Conservation (phyloP, 1,140 invertebrate genomes). For the Anadara kagoshimensis region DNA sequence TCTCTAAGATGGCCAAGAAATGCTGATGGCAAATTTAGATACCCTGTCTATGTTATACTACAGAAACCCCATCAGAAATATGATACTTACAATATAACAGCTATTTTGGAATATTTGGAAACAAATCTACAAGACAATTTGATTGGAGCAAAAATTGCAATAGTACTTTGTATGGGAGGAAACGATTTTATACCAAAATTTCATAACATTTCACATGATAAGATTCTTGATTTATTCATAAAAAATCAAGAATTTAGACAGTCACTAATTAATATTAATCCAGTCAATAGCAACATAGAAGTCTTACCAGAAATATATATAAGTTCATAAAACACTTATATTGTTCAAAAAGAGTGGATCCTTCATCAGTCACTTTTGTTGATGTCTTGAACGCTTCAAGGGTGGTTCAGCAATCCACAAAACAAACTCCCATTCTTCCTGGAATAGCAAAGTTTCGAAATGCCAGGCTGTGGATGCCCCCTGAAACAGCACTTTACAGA, state of each 20-base stretch:
- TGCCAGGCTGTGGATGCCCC: conserved; percentile 1
- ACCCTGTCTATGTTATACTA: not conserved
- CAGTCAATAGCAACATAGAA: not conserved
- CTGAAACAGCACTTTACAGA: not conserved
- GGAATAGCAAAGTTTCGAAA: not conserved
- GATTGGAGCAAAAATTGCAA: not conserved
- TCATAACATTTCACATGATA: conserved; percentile 3
- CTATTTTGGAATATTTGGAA: not conserved
- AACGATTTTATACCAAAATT: conserved; percentile 10
- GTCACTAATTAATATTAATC: not conserved
- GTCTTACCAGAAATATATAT: not conserved
- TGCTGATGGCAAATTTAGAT: not conserved
- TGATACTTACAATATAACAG: conserved; percentile 6
- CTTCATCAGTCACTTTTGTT: not conserved
- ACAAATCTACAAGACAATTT: not conserved
- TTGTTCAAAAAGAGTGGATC: not conserved
- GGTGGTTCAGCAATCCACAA: not conserved
- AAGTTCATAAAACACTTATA: not conserved
- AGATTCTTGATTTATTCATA: not conserved
- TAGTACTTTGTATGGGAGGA: conserved; percentile 1
- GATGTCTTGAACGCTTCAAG: not conserved
- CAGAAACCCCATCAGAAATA: conserved; percentile 6
- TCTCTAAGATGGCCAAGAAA: not conserved
- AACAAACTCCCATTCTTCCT: not conserved
- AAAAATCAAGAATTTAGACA: not conserved